Evolutionary conservation across 2,113 vertebrate species (phyloP).

Genomic region (Urocolius indicus): DNA sequence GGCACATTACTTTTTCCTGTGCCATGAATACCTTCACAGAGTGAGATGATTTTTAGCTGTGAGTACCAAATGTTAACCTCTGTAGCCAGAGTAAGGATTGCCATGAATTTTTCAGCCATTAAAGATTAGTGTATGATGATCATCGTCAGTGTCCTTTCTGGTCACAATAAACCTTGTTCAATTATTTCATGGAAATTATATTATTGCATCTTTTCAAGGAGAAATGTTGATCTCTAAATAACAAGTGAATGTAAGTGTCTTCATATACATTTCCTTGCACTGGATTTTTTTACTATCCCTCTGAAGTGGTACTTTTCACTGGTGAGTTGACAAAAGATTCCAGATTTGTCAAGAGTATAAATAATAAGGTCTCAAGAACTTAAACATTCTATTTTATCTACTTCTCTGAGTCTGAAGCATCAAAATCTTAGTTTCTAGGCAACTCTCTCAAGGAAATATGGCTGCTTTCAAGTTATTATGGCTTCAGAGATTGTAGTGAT

Average conservation of each 20-base stretch:
- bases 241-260: accelerated
- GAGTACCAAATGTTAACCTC: not conserved
- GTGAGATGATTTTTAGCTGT: not conserved
- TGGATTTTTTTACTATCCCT: not conserved
- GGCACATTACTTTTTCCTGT: not conserved
- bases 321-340: not conserved
- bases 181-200: not conserved
- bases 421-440: not conserved
- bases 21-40: not conserved
- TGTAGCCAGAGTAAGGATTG: not conserved
- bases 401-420: not conserved
- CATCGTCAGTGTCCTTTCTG: not conserved
- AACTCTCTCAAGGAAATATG: not conserved
- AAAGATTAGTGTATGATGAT: not conserved
- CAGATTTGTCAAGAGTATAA: not conserved
- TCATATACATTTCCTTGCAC: not conserved
- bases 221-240: not conserved
- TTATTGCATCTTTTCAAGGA: not conserved
- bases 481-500: not conserved
- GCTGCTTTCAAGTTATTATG: not conserved
- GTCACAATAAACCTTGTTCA: not conserved
- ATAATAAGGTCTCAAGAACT: not conserved
- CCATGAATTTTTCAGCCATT: not conserved
- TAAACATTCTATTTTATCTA: not conserved
- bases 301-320: not conserved